phyloP scores from a whole-genome alignment of 2,888 invertebrate species.

The Gasteruption jaculator region DNA sequence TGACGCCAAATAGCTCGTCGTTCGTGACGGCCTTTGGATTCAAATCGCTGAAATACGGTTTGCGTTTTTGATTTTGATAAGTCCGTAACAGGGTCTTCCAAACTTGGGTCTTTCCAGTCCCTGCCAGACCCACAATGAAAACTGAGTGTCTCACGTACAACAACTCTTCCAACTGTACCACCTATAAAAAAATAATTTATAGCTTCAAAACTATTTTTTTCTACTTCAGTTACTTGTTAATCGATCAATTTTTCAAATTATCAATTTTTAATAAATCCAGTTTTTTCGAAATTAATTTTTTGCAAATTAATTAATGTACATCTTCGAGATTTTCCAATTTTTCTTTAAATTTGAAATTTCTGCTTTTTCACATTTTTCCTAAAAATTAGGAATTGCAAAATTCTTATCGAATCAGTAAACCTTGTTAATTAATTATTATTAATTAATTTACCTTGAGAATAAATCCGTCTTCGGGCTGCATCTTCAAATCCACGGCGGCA shows the following conservation, averaged over 20 bases:
- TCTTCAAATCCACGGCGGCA: slow-evolving; percentile 74
- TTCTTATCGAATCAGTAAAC: no score
- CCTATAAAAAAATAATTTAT: slow-evolving; percentile 51
- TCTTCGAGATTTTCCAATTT: background rate
- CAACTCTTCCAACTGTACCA: slow-evolving; percentile 88
- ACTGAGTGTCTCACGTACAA: slow-evolving; percentile 93
- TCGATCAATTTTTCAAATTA: no score
- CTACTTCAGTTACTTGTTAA: no score
- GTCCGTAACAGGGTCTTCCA: slow-evolving; percentile 88
- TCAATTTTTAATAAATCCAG: no score
- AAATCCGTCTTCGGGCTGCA: slow-evolving; percentile 90
- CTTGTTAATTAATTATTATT: slow-evolving; percentile 5
- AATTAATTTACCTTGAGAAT: slow-evolving; percentile 63
- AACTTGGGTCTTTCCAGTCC: slow-evolving; percentile 88
- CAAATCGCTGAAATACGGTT: slow-evolving; percentile 84
- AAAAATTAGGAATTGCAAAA: no score
- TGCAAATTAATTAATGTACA: background rate
- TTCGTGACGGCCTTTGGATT: slow-evolving; percentile 96
- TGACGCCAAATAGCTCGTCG: slow-evolving; percentile 90
- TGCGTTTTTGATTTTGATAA: slow-evolving; percentile 74
- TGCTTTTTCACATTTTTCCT: background rate
- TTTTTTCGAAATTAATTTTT: slow-evolving; percentile 6
- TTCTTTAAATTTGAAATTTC: background rate
- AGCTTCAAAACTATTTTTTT: background rate
- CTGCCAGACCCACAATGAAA: slow-evolving; percentile 79